phyloP scores from a whole-genome alignment of 2,797 vertebrate genomes.

The Propithecus deckenii region DNA sequence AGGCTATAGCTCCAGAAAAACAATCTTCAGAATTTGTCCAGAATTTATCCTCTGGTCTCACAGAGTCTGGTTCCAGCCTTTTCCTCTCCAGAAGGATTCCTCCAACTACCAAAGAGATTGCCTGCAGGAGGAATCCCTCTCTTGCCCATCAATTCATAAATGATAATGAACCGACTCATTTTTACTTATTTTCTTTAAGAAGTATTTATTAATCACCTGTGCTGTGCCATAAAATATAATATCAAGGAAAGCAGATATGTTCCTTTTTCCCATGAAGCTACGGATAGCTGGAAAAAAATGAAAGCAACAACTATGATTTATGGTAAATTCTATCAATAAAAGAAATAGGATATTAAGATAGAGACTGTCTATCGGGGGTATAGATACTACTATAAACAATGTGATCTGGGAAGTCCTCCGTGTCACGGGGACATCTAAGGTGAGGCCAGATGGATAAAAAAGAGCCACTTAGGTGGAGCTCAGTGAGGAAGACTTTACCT shows the following conservation, averaged over 20 bases:
- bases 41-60: background rate
- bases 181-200: background rate
- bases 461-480: background rate
- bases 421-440: background rate
- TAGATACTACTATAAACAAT: background rate
- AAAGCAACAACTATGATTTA: background rate
- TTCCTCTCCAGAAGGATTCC: background rate
- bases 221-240: background rate
- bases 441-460: background rate
- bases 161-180: background rate
- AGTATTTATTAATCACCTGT: background rate
- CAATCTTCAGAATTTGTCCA: background rate
- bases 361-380: background rate
- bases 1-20: background rate
- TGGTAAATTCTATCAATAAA: background rate
- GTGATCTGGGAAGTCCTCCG: background rate
- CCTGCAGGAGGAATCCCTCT: too few relatives aligned
- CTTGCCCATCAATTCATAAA: background rate
- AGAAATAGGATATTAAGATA: background rate
- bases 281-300: background rate
- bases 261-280: background rate
- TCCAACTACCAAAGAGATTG: background rate
- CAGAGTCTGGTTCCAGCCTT: background rate
- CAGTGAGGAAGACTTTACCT: background rate
- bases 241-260: background rate